Conservation (phyloP, 2,797 vertebrate species). For the Heteromormyrus szaboi region DNA sequence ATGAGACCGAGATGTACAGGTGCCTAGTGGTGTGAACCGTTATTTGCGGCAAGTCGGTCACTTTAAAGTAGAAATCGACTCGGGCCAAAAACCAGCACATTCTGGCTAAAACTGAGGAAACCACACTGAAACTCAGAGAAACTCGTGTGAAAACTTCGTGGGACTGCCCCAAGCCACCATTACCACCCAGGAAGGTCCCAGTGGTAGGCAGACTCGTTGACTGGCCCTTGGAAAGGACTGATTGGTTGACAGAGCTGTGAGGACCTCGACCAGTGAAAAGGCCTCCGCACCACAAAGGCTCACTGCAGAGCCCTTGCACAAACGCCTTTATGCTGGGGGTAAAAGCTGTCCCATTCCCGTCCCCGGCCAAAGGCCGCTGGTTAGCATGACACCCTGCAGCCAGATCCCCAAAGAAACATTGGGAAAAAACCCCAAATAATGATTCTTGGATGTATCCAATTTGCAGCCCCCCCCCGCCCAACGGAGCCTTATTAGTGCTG, state of each 20-base stretch:
- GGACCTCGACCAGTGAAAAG: neutral
- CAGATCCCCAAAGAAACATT: neutral
- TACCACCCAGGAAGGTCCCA: neutral
- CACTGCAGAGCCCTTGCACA: neutral
- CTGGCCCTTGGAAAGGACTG: neutral
- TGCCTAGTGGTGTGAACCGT: neutral
- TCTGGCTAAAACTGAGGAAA: neutral
- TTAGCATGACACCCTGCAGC: neutral
- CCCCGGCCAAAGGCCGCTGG: neutral
- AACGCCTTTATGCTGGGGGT: neutral
- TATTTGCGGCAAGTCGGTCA: neutral
- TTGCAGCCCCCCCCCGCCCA: neutral
- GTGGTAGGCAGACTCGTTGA: neutral
- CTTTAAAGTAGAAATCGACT: neutral
- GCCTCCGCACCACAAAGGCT: neutral
- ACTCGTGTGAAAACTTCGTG: neutral
- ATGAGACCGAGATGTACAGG: neutral
- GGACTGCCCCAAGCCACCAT: neutral
- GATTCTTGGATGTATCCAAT: neutral
- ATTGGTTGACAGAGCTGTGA: neutral
- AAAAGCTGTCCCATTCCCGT: neutral
- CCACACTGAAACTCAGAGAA: neutral
- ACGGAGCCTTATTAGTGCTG: conserved; percentile 6
- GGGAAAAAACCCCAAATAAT: neutral
- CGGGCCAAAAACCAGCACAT: neutral